Evolutionary conservation across 2,797 vertebrate genomes (phyloP), one percentile per base, ranked within the genome.

Genomic region (Gymnothorax reevesii): DNA sequence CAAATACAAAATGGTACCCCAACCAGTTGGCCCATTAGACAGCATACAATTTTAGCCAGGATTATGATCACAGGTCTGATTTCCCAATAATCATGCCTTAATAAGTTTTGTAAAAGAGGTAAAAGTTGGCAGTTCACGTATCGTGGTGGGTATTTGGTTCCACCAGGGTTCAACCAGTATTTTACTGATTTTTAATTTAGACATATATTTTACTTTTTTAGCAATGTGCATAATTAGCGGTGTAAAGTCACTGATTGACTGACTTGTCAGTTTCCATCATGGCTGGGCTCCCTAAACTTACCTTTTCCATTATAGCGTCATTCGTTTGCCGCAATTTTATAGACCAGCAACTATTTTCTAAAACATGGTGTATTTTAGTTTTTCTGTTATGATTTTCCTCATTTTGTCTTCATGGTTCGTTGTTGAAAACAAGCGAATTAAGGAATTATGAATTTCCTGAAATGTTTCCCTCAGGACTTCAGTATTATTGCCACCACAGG

Each of bases 281-380:
- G n/a, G 25, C 64, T 7, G 22, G 64, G 64, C 25, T 69, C 22
- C 7, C 8, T 8, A 69, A 73, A 27, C 69, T 27, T 27, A 25
- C 2, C 69, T 69, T 25, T 27, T 25, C 9, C 69, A 73, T 42
- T 77, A 91, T 94, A 91, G 88, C 7, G 33, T 42, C 33, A 42
- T 42, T 42, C 33, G 2, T 42, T 42, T 42, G 1, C 33, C 2
- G 33, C 33, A 42, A 42, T 42, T 42, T 6, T n/a, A 25, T 69
- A 7, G 22, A 64, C 62, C 62, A 20, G 62, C 17, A 64, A 17
- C 62, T 64, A 5, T 64, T 69, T 25, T 69, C 33, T 69, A 7
- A 69, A 66, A 66, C 64, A 69, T 9, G 25, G 4, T 69, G 33
- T 42, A 69, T 69, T 69, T 25, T n/a, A n/a, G 0, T 69, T 7